These are phyloP conservation scores for Willisornis vidua DNA, from an alignment of 2,113 vertebrate genomes.

Conservation along the genomic window DNA sequence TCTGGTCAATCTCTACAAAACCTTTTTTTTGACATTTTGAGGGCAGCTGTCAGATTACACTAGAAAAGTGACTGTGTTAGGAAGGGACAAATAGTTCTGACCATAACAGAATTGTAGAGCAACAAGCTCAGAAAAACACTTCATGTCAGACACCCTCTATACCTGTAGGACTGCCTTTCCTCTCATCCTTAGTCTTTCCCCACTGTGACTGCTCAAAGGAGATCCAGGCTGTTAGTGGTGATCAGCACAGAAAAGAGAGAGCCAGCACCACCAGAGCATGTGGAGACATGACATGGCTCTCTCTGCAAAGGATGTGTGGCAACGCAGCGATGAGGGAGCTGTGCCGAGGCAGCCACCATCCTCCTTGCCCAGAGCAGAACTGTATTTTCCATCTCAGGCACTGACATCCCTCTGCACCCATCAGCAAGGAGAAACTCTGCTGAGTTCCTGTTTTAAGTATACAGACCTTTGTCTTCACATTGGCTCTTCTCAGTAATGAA, in stretches of 20 bases:
- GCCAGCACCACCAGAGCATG: neutral
- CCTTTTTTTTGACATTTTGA: neutral
- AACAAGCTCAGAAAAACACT: neutral
- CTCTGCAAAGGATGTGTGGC: neutral
- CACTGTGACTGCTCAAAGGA: neutral
- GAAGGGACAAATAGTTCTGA: neutral
- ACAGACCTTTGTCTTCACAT: neutral
- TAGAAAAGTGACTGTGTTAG: neutral
- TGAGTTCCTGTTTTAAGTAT: neutral
- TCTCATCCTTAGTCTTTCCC: neutral
- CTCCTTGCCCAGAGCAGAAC: accelerated
- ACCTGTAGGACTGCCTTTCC: neutral
- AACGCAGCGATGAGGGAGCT: accelerated
- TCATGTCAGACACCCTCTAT: neutral
- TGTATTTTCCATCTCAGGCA: neutral
- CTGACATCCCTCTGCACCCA: accelerated
- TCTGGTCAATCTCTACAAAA: neutral
- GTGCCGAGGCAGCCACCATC: neutral
- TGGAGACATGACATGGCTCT: neutral
- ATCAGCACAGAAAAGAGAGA: neutral
- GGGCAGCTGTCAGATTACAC: neutral
- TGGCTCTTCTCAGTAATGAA: neutral
- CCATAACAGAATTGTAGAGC: neutral
- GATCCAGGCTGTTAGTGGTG: neutral
- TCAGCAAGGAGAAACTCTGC: neutral